Evolutionary conservation across 1,140 invertebrate species (phyloP), one percentile per base, ranked within the genome.

Genomic region (Tetragnatha versicolor): DNA sequence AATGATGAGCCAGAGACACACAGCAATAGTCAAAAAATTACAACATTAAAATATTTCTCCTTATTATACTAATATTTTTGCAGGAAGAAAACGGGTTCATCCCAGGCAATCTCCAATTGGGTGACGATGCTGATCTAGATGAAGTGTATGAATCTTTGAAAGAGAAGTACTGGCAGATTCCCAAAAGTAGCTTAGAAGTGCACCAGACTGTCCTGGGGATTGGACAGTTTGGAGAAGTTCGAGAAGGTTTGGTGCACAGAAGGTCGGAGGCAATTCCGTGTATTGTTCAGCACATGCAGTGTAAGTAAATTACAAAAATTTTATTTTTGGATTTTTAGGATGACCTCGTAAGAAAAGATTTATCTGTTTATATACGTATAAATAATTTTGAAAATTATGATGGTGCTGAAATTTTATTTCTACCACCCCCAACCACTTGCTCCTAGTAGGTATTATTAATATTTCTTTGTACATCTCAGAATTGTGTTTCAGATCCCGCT

Each of bases 141-240:
- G 91, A 91, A 84, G 89, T 92, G 82, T 92, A 92, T 85, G 89
- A 92, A 79, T 91, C 90, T 82, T 86, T 94, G 45, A 93, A 92
- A 83, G 88, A 90, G 72, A 91, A 91, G 83, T 85, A 92, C 0
- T 91, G 91, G 89, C 91, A 89, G 75, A 90, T 94, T 84, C 91
- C 92, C 0, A 88, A 89, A 55, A 91, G 90, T 83, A 87, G 89
- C 58, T 83, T 94, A 51, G 90, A 90, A 33, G 87, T 93, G 22
- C 90, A 92, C 82, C 88, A 89, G 1, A 87, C 90, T 82, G 83
- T 92, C n/a, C 85, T 92, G 37, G 90, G 91, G 1, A 85, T 90
- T n/a, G 93, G 93, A 25, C 89, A 88, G 81, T 95, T 92, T 86
- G 93, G 93, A 0, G 89, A 90, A 58, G 90, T 94, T 20, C 90